Conservation (phyloP, 1,140 invertebrate species). For the Rhagoletis zephyria region DNA sequence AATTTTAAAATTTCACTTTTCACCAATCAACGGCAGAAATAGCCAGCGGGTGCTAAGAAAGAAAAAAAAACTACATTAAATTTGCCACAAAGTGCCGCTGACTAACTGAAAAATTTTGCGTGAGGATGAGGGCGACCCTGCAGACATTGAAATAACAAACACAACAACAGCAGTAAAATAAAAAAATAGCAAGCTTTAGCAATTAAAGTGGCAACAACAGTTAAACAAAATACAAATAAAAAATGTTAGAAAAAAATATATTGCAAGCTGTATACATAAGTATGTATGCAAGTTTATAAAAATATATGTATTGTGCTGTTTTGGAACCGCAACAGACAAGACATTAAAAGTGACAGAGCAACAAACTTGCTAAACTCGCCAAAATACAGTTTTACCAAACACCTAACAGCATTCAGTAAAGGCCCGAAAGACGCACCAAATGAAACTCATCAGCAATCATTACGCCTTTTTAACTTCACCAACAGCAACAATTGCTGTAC, state of each 20-base stretch:
- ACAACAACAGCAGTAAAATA: not conserved
- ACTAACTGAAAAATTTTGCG: not conserved
- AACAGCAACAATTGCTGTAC: not conserved
- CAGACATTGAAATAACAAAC: not conserved
- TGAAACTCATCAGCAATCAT: slow-evolving; percentile 29
- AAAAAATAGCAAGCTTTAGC: not conserved
- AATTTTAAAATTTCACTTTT: slow-evolving; percentile 41
- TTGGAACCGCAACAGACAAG: not conserved
- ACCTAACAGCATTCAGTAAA: not conserved
- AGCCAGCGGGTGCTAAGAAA: not conserved
- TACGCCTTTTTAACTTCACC: slow-evolving; percentile 24
- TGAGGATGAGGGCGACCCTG: not conserved
- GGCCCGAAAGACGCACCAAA: not conserved
- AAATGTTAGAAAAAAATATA: not conserved
- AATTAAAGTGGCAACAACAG: slow-evolving; percentile 13
- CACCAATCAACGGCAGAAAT: not conserved
- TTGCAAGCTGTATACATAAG: too few relatives aligned
- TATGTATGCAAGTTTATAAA: too few relatives aligned
- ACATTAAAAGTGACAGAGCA: slow-evolving; percentile 1
- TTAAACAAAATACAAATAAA: not conserved
- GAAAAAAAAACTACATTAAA: not conserved
- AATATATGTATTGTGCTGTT: not conserved
- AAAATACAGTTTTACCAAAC: not conserved
- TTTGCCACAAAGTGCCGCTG: not conserved
- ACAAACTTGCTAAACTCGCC: not conserved